Evolutionary conservation across 2,888 invertebrate species (phyloP), one percentile per base, ranked within the genome.

Genomic region (Drosophila ezoana): DNA sequence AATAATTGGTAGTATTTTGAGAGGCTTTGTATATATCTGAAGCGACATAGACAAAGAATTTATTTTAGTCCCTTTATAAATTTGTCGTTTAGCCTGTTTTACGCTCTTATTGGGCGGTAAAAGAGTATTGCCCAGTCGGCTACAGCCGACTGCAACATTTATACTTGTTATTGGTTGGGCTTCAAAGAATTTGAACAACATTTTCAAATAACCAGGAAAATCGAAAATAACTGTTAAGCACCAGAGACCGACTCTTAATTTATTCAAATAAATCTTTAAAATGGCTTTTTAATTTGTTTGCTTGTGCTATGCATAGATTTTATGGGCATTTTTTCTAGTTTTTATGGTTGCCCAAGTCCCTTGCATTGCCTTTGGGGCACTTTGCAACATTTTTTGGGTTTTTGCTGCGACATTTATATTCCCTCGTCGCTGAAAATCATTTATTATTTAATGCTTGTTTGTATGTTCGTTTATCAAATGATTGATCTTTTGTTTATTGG

Each of bases 401-500:
- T 43, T 56, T 18, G 41, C 51, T 54, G 48, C 44, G 44, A 62
- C 68, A 59, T 65, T 63, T 45, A 16, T 70, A 37, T 56, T 58
- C 67, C 51, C 48, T 14, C 20, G 45, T 47, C 40, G 44, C 49
- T 44, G 28, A 10, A 32, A 43, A 35, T 32, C 40, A 45, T 57
- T 49, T 74, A 47, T 60, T 57, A 49, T 69, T 74, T 54, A 58
- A 54, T 77, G 74, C 38, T 59, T 69, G 38, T 33, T 23, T 48
- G 48, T 28, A 8, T 61, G 60, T 54, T 77, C 60, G 56, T 59
- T 81, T 78, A 82, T 83, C 85, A 79, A 66, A 79, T 85, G 85
- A 85, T 87, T 87, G 81, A 85, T 85, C 81, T 76, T 48, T 64
- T 61, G 62, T 78, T 81, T 72, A 74, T 74, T 71, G 44, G 54